Conservation (phyloP, 2,888 invertebrate genomes). For the Conus canariensis region DNA sequence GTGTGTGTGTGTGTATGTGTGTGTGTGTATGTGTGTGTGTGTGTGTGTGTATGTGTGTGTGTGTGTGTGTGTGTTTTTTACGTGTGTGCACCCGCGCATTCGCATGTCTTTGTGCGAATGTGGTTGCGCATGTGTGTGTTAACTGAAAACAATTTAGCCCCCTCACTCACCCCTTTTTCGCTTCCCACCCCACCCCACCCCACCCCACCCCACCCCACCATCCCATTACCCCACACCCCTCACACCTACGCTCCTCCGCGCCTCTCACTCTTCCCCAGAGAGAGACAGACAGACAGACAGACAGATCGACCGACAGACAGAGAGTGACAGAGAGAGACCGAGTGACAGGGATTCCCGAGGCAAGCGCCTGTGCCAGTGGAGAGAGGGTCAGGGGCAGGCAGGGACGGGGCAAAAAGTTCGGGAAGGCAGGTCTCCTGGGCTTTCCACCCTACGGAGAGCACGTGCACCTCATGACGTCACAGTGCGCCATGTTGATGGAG, state of each 20-base stretch:
- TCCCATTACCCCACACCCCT: no score
- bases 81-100: neutral
- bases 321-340: neutral
- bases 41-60: neutral
- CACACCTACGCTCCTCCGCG: no score
- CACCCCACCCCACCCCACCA: no score
- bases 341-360: neutral
- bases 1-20: neutral
- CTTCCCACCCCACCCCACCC: no score
- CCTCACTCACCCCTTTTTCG: no score
- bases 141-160: no score
- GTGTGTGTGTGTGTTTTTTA: neutral
- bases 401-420: neutral
- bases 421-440: neutral
- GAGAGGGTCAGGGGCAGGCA: no score
- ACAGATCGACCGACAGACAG: neutral
- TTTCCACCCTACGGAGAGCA: neutral
- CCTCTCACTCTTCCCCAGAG: no score
- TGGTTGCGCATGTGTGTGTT: neutral
- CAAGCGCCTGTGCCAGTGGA: no score
- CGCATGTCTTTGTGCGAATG: neutral
- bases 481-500: neutral
- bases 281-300: neutral
- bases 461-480: slow-evolving; percentile 8
- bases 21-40: neutral